Evolutionary conservation across 2,797 vertebrate species (phyloP).

Genomic region (Parambassis ranga): DNA sequence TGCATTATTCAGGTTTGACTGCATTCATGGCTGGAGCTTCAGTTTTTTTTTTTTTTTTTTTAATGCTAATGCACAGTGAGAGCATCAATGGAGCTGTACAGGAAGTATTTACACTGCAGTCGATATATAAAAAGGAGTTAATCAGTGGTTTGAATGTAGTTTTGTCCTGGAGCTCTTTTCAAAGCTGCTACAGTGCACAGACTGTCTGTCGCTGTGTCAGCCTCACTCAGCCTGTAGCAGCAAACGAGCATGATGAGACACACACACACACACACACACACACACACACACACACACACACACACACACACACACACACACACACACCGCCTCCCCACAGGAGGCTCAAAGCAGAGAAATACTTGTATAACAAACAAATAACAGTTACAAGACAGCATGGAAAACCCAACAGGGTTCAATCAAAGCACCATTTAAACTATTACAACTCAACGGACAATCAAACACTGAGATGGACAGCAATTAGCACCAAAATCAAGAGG

Average conservation of each 20-base stretch:
- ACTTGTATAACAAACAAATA: conserved; percentile 74
- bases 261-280: no score
- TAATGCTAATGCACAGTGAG: conserved; percentile 51
- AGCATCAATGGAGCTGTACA: conserved; percentile 51
- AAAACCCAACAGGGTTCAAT: conserved; percentile 52
- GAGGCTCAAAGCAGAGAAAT: conserved; percentile 27
- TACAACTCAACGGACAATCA: conserved; percentile 37
- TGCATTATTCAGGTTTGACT: conserved; percentile 6
- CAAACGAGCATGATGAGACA: conserved; percentile 40
- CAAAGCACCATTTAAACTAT: conserved; percentile 64
- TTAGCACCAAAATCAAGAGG: conserved; percentile 68
- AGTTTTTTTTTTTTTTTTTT: no score
- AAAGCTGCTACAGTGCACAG: conserved; percentile 48
- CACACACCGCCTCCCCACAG: conserved; percentile 1
- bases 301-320: no score
- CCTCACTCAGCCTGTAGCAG: conserved; percentile 53
- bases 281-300: no score
- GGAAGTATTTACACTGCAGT: conserved; percentile 60
- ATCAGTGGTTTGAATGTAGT: conserved; percentile 52
- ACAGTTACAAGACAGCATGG: conserved; percentile 84
- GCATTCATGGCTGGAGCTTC: conserved; percentile 34
- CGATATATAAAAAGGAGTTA: conserved; percentile 46
- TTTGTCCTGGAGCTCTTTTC: conserved; percentile 27
- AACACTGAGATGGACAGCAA: conserved; percentile 40
- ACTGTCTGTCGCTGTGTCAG: conserved; percentile 6